These are phyloP conservation scores for Catostylus mosaicus DNA, from an alignment of 30 jellyfish, hydroid and myxozoan genomes.

Conservation along the genomic window DNA sequence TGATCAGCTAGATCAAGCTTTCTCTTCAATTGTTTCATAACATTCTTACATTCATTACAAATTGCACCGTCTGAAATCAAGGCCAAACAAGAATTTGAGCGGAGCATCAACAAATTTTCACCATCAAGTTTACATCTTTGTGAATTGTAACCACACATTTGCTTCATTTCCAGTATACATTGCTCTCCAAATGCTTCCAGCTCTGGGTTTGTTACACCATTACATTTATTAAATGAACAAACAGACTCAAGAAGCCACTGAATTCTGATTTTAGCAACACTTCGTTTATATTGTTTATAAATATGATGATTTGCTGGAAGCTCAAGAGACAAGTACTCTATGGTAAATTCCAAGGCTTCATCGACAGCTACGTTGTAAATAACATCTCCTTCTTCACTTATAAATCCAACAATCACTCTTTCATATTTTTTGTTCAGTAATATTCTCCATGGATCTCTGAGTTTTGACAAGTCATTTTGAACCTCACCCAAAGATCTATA, in stretches of 20 bases:
- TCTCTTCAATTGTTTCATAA: slow-evolving; percentile 56
- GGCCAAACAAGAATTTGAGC: too few species aligned
- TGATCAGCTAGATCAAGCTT: slow-evolving; percentile 32
- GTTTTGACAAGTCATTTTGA: slow-evolving; percentile 40
- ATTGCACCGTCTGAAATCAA: too few species aligned
- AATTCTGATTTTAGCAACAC: slow-evolving; percentile 51
- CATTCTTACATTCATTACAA: too few species aligned
- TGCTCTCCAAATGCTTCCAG: too few species aligned
- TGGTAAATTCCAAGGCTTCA: slow-evolving; percentile 57
- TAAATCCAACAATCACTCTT: slow-evolving; percentile 31
- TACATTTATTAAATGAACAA: too few species aligned
- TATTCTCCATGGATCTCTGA: slow-evolving; percentile 62
- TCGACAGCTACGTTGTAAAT: slow-evolving; percentile 40
- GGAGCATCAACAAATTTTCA: too few species aligned
- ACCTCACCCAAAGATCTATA: slow-evolving; percentile 56
- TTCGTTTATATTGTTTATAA: slow-evolving; percentile 44
- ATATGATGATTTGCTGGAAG: slow-evolving; percentile 62
- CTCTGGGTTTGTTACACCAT: too few species aligned
- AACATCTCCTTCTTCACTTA: slow-evolving; percentile 63
- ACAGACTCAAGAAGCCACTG: too few species aligned
- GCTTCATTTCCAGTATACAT: too few species aligned
- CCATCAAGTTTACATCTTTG: too few species aligned
- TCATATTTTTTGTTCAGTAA: slow-evolving; percentile 40
- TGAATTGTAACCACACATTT: too few species aligned
- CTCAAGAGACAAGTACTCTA: slow-evolving; percentile 66